Base-by-base conservation (phyloP, 2,888 invertebrate genomes). In the Philhelius pedissequus region DNA sequence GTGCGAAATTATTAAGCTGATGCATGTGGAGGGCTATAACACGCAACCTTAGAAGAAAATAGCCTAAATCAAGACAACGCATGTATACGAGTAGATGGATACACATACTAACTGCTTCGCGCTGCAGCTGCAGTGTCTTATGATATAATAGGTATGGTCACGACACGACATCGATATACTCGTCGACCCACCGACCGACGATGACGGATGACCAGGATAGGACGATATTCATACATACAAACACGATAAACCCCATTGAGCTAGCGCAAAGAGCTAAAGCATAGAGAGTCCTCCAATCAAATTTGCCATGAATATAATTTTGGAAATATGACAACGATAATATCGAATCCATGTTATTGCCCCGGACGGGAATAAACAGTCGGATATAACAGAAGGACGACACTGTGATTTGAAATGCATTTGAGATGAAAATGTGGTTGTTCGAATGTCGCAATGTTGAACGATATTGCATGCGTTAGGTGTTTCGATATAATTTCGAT, bases 401-500 rank as follows among this genome's bases (percentile, higher is more conserved):
- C n/a, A 69, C 69, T 30, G 15, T 18, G 52, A 32, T 52, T 9
- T 27, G 32, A 68, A 35, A 50, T 52, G 52, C 45, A 75, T 64
- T 70, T 27, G 64, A 58, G 64, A 62, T 74, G 40, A 38, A 32
- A 66, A 32, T 64, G 25, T 52, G 11, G n/a, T 60, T 79, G 43
- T 20, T 56, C 56, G 50, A 80, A 40, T 48, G 40, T 54, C 22
- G 11, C 35, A 32, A n/a, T 7, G 25, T 45, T 45, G 22, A 25
- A 18, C 27, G 9, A 40, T 45, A 76, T 35, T 43, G 52, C 70
- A 66, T 54, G 15, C 9, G 22, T 5, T 56, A 13, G 2, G 74
- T 83, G 79, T 75, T 73, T 74, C 78, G 56, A 78, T 83, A 74
- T 78, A 83, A 83, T 78, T 84, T 84, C 83, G 83, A 84, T 79